phyloP scores from a whole-genome alignment of 2,113 vertebrate genomes.

The Rhizomys pruinosus region DNA sequence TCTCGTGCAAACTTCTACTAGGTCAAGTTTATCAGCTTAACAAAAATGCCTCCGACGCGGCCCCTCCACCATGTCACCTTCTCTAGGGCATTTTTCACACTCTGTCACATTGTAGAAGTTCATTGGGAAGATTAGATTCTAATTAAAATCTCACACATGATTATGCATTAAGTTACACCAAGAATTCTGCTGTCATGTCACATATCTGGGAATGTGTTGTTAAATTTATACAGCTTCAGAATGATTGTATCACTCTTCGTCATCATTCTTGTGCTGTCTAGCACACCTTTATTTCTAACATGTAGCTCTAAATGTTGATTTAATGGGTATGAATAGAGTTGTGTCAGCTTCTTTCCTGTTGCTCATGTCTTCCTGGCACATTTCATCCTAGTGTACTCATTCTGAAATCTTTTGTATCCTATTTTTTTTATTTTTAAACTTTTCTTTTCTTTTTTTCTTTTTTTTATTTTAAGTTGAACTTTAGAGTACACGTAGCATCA shows the following conservation, averaged over 20 bases:
- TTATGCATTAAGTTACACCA: constrained; percentile 33
- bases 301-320: neutral
- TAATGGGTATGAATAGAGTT: neutral
- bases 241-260: neutral
- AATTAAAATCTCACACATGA: neutral
- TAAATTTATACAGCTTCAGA: neutral
- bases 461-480: too few species aligned
- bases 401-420: neutral
- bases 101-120: too few species aligned
- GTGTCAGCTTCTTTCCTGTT: neutral
- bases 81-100: too few species aligned
- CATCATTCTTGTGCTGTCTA: neutral
- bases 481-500: too few species aligned
- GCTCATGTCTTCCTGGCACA: neutral
- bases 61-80: too few species aligned
- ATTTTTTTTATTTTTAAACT: constrained; percentile 4
- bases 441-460: neutral
- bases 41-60: neutral
- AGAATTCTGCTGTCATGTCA: constrained; percentile 21
- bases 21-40: neutral
- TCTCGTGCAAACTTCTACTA: neutral
- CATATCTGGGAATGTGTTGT: neutral
- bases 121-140: too few species aligned
- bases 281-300: constrained; percentile 23
- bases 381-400: neutral